These are phyloP conservation scores for Polyommatus iphigenia DNA, from an alignment of 2,888 invertebrate species.

Conservation along the genomic window DNA sequence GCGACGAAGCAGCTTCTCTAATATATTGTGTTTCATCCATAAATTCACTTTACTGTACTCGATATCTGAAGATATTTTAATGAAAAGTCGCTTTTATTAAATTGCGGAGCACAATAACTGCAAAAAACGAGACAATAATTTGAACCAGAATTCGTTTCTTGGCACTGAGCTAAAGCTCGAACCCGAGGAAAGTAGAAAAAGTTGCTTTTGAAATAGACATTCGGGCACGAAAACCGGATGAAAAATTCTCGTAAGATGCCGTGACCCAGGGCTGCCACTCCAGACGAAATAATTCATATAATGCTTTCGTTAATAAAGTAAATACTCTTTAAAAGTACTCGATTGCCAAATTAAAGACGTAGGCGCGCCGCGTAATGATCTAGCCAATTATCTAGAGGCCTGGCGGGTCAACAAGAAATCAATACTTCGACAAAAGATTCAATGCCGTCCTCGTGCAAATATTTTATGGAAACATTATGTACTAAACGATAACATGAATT, in stretches of 20 bases:
- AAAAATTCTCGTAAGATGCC: conserved; percentile 27
- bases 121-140: conserved; percentile 24
- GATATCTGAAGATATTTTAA: neutral
- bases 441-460: neutral
- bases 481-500: neutral
- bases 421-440: conserved; percentile 23
- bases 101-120: conserved; percentile 5
- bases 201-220: conserved; percentile 26
- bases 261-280: conserved; percentile 6
- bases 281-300: neutral
- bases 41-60: neutral
- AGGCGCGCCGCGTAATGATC: conserved; percentile 28
- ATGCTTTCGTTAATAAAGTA: neutral
- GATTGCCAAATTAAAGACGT: conserved; percentile 18
- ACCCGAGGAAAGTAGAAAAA: conserved; percentile 27
- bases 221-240: conserved; percentile 29
- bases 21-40: neutral
- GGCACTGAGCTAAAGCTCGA: conserved; percentile 6
- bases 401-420: conserved; percentile 27
- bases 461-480: neutral
- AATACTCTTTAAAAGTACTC: neutral
- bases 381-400: conserved; percentile 21
- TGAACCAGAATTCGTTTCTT: conserved; percentile 28
- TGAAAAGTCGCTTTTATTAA: neutral
- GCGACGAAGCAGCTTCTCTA: neutral